These are phyloP conservation scores for Delia radicum DNA, from an alignment of 1,140 invertebrate genomes.

Conservation along the genomic window DNA sequence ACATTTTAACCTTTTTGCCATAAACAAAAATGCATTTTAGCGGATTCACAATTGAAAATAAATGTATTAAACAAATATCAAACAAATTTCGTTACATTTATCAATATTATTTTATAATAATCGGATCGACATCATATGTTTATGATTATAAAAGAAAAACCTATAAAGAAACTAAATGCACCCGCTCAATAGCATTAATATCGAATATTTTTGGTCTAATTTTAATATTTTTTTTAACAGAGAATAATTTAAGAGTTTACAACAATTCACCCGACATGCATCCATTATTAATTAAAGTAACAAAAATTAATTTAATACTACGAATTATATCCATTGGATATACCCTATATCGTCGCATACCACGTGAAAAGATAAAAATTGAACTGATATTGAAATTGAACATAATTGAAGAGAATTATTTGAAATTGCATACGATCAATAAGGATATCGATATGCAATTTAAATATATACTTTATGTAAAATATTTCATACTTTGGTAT, in stretches of 20 bases:
- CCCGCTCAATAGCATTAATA: background rate
- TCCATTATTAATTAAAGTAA: background rate
- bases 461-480: background rate
- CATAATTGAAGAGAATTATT: background rate
- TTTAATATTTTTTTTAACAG: background rate
- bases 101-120: background rate
- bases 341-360: too few relatives aligned
- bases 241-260: background rate
- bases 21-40: too few relatives aligned
- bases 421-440: background rate
- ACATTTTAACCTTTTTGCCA: too few relatives aligned
- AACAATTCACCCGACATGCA: background rate
- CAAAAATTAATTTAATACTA: background rate
- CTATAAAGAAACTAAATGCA: background rate
- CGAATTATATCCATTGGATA: background rate
- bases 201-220: background rate
- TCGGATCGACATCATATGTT: background rate
- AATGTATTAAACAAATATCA: background rate
- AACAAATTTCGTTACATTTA: background rate
- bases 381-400: background rate
- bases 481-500: background rate
- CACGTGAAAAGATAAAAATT: background rate
- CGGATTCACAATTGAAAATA: background rate
- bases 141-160: background rate
- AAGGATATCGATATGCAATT: background rate